Evolutionary conservation across 2,113 vertebrate genomes (phyloP).

Genomic region (Corydoras maculifer): DNA sequence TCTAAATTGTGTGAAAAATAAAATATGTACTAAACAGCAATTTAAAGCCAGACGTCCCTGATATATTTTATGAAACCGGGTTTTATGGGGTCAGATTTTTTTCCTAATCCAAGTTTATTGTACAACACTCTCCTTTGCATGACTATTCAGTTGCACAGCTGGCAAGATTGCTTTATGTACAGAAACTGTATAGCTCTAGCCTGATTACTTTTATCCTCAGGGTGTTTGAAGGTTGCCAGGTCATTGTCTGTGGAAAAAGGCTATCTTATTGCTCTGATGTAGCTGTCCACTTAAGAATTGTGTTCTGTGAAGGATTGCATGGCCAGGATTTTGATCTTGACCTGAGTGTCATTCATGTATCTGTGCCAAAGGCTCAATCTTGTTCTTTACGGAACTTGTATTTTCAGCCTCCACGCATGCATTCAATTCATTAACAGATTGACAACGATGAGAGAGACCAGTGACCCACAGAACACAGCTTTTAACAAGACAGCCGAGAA

Average conservation of each 20-base stretch:
- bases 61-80: no score
- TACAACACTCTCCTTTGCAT: neutral
- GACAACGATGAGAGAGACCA: neutral
- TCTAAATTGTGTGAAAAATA: no score
- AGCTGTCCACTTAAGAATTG: neutral
- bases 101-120: no score
- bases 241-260: slow-evolving; percentile 11
- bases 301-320: neutral
- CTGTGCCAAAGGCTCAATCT: neutral
- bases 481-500: no score
- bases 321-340: slow-evolving; percentile 7
- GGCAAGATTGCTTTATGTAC: slow-evolving; percentile 18
- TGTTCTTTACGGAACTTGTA: neutral
- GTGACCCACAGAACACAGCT: no score
- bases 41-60: no score
- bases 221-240: slow-evolving; percentile 16
- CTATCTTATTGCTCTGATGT: neutral
- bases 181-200: slow-evolving; percentile 3
- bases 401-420: neutral
- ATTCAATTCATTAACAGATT: slow-evolving; percentile 1
- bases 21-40: no score
- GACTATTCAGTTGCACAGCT: slow-evolving; percentile 23
- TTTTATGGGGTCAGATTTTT: no score
- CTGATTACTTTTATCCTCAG: slow-evolving; percentile 7
- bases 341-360: neutral